Evolutionary conservation across 2,888 invertebrate genomes (phyloP), one percentile per base, ranked within the genome.

Genomic region (Tachystola acroxantha): DNA sequence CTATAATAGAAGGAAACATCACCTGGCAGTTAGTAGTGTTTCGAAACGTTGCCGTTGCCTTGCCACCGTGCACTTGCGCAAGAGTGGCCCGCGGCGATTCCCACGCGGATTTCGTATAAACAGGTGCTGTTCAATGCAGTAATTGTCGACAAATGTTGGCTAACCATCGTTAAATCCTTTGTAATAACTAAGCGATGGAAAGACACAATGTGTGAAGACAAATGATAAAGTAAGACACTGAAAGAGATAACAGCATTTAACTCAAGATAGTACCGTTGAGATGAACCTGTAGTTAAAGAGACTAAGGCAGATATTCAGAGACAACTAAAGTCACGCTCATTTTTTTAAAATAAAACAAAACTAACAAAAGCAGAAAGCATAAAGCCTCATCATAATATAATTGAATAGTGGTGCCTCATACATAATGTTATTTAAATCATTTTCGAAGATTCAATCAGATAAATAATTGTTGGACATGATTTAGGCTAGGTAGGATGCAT

Each of bases 21-120:
- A 16, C 16, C 6, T 73, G 16, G 16, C 16, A 16, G 6, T n/a
- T n/a, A n/a, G n/a, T 6, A 16, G 3, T 16, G 16, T 16, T 50
- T 54, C 56, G 54, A 59, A 59, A 57, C 45, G 6, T 16, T 31
- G 16, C 35, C 32, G 43, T 44, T 13, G 35, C 30, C 24, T 44
- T 13, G 35, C 30, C 24, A 34, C 42, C 53, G 49, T 51, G 50
- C 53, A 57, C 53, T 81, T 81, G 71, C 76, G 77, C 75, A 82
- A 81, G 53, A 65, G 60, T 53, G 66, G 49, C 67, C 71, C 57
- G 60, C 53, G 56, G 53, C 59, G 68, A 70, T 85, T 86, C 85
- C 85, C 85, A 86, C 85, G 85, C 85, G 76, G 78, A 81, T 82
- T 85, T 84, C 78, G 73, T 77, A 74, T 65, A 71, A 70, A 67